phyloP scores from a whole-genome alignment of 1,140 invertebrate genomes.

The Drosophila subpulchrella region DNA sequence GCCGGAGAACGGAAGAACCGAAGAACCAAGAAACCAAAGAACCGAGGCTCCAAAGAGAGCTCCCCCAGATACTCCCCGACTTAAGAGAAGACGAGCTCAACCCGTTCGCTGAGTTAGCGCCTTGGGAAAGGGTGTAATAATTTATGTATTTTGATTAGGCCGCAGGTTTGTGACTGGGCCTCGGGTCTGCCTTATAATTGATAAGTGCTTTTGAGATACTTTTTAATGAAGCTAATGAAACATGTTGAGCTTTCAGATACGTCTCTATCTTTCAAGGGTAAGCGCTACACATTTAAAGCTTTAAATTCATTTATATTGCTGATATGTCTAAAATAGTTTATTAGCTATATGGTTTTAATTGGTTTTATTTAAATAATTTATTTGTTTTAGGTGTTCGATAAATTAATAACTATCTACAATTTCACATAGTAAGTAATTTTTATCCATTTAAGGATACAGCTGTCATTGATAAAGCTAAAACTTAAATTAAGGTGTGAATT shows the following conservation, averaged over 20 bases:
- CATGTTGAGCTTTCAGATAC: constrained; percentile 11
- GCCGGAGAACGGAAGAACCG: not conserved
- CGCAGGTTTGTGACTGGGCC: not conserved
- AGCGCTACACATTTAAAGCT: not conserved
- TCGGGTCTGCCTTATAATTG: constrained; percentile 26
- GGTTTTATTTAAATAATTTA: too few relatives aligned
- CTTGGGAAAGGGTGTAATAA: constrained; percentile 43
- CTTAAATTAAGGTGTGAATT: not conserved
- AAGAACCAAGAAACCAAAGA: not conserved
- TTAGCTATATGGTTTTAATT: too few relatives aligned
- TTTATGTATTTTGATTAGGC: constrained; percentile 53
- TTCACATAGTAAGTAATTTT: too few relatives aligned
- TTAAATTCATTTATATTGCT: not conserved
- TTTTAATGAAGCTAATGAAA: constrained; percentile 44
- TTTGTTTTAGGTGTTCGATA: too few relatives aligned
- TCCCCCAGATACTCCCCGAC: not conserved
- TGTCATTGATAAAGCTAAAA: too few relatives aligned
- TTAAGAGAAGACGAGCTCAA: constrained; percentile 24
- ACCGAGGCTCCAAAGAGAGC: constrained; percentile 30
- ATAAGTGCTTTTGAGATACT: constrained; percentile 42
- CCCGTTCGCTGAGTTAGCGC: constrained; percentile 44
- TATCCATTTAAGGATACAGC: too few relatives aligned
- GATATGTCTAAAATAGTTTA: not conserved
- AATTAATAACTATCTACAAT: too few relatives aligned
- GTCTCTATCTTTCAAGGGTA: constrained; percentile 14